Conservation (phyloP, 2,888 invertebrate genomes). For the Drosophila leonis region DNA sequence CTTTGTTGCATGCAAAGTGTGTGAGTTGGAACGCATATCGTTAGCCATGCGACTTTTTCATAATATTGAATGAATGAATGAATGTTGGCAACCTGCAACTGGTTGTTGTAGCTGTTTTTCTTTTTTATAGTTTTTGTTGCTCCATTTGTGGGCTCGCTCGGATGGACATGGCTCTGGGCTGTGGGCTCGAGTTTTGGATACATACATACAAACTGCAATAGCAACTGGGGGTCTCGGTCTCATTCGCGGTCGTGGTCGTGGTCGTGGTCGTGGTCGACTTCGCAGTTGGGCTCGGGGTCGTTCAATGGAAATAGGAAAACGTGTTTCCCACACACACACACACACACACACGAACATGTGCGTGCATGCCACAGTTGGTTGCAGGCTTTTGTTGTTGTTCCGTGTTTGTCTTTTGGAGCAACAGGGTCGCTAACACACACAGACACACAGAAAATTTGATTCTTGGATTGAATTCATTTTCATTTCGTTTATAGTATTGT, state of each 20-base stretch:
- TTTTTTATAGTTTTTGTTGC: neutral
- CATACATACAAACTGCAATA: neutral
- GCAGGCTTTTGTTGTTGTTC: neutral
- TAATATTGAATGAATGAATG: too few species aligned
- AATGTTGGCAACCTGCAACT: neutral
- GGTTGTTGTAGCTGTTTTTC: neutral
- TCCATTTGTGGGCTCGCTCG: neutral
- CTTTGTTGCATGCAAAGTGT: too few species aligned
- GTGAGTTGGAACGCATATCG: too few species aligned
- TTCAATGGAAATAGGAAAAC: constrained; percentile 4
- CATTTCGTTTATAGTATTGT: neutral
- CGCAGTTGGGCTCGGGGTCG: neutral
- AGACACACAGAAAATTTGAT: neutral
- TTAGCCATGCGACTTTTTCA: neutral
- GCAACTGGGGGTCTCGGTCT: constrained; percentile 2
- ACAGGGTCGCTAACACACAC: too few species aligned
- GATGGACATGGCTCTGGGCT: neutral
- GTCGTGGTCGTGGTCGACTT: neutral
- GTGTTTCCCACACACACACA: neutral
- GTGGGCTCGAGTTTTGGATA: neutral
- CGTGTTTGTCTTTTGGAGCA: neutral
- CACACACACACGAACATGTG: neutral
- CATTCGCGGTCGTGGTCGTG: neutral
- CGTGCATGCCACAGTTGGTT: neutral
- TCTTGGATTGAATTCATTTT: too few species aligned